phyloP scores from a whole-genome alignment of 2,113 vertebrate species.

The Cyphomyrus discorhynchus region DNA sequence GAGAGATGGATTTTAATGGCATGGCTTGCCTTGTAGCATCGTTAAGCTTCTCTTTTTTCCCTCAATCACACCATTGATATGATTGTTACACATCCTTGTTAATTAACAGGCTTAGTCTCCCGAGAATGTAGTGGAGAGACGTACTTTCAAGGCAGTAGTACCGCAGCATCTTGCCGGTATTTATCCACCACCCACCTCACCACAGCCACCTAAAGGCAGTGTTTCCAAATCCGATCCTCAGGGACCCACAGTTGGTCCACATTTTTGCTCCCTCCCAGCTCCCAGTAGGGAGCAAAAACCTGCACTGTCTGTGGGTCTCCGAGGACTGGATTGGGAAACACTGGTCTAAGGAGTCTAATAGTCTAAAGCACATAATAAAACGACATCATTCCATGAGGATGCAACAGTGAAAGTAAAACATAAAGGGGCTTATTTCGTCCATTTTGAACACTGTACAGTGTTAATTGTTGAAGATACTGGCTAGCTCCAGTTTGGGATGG shows the following conservation, averaged over 20 bases:
- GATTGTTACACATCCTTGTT: constrained; percentile 40
- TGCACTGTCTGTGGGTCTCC: neutral
- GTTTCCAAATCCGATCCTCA: neutral
- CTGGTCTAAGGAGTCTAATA: neutral
- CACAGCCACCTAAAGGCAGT: neutral
- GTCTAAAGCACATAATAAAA: neutral
- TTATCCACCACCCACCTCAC: constrained; percentile 17
- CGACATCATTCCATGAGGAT: neutral
- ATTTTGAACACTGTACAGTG: constrained; percentile 27
- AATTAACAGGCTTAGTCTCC: constrained; percentile 38
- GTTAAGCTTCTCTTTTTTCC: constrained; percentile 24
- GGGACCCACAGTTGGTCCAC: neutral
- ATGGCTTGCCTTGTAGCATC: neutral
- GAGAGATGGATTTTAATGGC: constrained; percentile 15
- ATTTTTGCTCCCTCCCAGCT: neutral
- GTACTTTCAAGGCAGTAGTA: constrained; percentile 15
- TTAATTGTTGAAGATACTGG: constrained; percentile 41
- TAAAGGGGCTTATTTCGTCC: constrained; percentile 25
- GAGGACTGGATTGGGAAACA: neutral
- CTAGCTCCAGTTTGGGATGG: constrained; percentile 37
- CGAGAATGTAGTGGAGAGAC: constrained; percentile 29
- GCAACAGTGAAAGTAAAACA: neutral
- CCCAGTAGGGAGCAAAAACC: neutral
- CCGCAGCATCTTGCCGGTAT: constrained; percentile 16
- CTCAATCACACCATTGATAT: constrained; percentile 29